These are phyloP conservation scores for Glossophaga mutica DNA, from an alignment of 2,797 vertebrate species.

Conservation along the genomic window DNA sequence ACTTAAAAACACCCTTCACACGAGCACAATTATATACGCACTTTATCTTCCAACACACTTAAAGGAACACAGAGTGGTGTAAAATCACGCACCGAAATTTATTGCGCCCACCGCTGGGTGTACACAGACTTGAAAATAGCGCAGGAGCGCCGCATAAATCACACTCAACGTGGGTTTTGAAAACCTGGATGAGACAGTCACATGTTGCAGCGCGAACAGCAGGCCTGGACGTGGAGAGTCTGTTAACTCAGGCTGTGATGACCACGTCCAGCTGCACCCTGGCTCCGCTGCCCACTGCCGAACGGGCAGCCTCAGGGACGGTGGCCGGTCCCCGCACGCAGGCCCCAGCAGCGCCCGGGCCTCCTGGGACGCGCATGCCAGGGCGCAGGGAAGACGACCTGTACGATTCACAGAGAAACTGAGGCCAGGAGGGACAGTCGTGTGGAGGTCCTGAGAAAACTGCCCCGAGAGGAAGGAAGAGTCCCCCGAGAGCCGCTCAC, in stretches of 20 bases:
- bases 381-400: neutral
- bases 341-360: no score
- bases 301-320: no score
- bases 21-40: neutral
- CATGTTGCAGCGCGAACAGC: neutral
- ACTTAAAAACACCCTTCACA: conserved; percentile 14
- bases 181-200: neutral
- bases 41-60: neutral
- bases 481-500: neutral
- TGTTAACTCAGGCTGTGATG: neutral
- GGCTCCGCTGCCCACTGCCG: neutral
- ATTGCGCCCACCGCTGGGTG: neutral
- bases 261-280: no score
- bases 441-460: conserved; percentile 22
- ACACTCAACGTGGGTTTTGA: neutral
- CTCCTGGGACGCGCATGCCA: neutral
- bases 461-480: conserved; percentile 32
- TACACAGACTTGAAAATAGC: conserved; percentile 29
- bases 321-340: no score
- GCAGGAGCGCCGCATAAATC: neutral
- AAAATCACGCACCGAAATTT: neutral
- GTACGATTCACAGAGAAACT: neutral
- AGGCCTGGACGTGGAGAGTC: neutral
- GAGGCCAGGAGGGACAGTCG: neutral
- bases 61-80: conserved; percentile 25